Percentiles rank a stretch among this genome's conserved stretches.
Conservation (phyloP, 2,797 vertebrate genomes). For the Lepus townsendii region DNA sequence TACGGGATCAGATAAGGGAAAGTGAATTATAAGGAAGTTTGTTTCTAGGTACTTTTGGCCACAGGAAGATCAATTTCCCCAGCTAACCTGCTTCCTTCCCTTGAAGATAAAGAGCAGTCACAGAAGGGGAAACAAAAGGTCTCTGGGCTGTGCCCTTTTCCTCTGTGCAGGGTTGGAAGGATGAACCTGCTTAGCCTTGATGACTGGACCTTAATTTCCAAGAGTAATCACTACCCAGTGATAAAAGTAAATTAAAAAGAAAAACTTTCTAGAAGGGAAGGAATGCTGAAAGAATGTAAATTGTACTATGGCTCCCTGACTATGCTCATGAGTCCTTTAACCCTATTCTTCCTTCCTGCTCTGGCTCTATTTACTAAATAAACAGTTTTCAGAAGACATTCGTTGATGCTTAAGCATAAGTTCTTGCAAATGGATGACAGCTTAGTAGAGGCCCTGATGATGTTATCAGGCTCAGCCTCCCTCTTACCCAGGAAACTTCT, state of each 20-base stretch:
- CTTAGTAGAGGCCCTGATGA: not conserved
- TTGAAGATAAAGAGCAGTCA: not conserved
- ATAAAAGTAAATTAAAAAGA: constrained; percentile 48
- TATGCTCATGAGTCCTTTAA: not conserved
- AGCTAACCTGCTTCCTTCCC: not conserved
- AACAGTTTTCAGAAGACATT: not conserved
- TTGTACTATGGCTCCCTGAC: not conserved
- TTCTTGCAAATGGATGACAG: not conserved
- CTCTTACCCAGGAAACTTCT: not conserved
- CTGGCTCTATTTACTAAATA: not conserved
- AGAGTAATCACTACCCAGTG: constrained; percentile 14
- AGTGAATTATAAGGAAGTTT: constrained; percentile 49
- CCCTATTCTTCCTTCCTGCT: not conserved
- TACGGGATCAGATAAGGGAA: constrained; percentile 72
- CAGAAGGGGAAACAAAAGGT: not conserved
- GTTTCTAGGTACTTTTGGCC: not conserved
- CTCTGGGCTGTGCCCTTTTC: not conserved
- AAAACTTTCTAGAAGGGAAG: constrained; percentile 22
- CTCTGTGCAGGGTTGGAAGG: not conserved
- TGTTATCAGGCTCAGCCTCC: not conserved
- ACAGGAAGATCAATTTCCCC: not conserved
- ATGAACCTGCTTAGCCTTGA: not conserved
- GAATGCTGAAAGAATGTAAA: constrained; percentile 1
- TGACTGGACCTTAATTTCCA: constrained; percentile 21
- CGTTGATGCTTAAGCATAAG: not conserved